Evolutionary conservation across 2,797 vertebrate species (phyloP).

Genomic region (Molothrus ater): DNA sequence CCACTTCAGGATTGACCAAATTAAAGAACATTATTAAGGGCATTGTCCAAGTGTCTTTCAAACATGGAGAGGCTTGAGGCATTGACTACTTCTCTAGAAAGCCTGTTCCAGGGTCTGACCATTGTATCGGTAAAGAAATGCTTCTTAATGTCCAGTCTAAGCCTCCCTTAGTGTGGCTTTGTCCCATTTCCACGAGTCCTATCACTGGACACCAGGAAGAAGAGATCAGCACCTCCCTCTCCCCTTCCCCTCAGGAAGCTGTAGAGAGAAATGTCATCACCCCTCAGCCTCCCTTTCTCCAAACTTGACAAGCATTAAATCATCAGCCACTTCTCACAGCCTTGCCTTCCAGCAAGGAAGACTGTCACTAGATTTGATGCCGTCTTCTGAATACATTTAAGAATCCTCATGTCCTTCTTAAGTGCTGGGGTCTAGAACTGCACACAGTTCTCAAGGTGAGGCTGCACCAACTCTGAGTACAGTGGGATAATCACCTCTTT

Average conservation of each 20-base stretch:
- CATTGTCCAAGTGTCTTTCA: not conserved
- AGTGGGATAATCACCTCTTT: not conserved
- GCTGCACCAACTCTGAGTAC: not conserved
- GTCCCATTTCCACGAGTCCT: not conserved
- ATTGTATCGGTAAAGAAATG: not conserved
- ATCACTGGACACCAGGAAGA: not conserved
- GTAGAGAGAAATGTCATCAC: not conserved
- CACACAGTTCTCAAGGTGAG: not conserved
- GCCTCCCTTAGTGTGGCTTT: not conserved
- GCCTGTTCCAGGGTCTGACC: not conserved
- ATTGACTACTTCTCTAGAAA: not conserved
- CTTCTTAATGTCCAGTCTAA: not conserved
- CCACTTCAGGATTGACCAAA: not conserved
- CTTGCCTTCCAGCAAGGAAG: not conserved
- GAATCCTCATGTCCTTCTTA: not conserved
- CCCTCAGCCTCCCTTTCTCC: not conserved
- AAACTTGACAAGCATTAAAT: not conserved
- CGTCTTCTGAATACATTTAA: not conserved
- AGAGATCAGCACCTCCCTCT: not conserved
- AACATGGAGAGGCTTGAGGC: not conserved
- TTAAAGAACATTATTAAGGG: not conserved
- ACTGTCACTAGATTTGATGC: not conserved
- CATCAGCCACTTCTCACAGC: not conserved
- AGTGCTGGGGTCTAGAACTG: not conserved
- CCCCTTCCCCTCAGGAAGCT: not conserved